Evolutionary conservation across 2,113 vertebrate genomes (phyloP), one percentile per base, ranked within the genome.

Genomic region (Pteronura brasiliensis): DNA sequence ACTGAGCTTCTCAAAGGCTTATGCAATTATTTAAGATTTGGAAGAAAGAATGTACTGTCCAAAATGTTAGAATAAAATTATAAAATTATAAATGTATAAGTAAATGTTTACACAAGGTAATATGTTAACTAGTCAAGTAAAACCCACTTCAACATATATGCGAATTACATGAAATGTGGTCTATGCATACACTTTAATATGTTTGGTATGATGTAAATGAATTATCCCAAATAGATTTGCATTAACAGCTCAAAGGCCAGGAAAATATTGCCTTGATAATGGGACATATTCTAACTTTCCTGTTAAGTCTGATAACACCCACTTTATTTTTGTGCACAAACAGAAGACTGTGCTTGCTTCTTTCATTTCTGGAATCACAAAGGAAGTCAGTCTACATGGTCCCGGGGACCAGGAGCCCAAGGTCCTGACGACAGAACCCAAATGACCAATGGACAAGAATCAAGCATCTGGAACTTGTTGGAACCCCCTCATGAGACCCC

Each of bases 351-450:
- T 61, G 31, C n/a, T 49, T 31, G 27, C 52, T 93, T 88, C 65
- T 94, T 93, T 93, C 71, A 47, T 93, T 96, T 95, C 81, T 23
- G 7, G 57, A 93, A 39, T 47, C 55, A 90, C n/a, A 49, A 80
- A 9, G 20, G 29, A 97, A 93, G 57, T 93, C 42, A 65, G 34
- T 15, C 69, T 76, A 27, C 8, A 1, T 8, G 3, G 14, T 81
- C 29, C 27, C 80, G 44, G 57, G 49, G 97, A 39, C 76, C 81
- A 91, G 52, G 72, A 88, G 34, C 39, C 21, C 25, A n/a, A 74
- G n/a, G 6, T 94, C 44, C 52, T 95, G 14, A 77, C 61, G 20
- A 81, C 42, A 96, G 69, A 93, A 12, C 42, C 63, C 59, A 84
- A 63, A 13, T 2, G 15, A 29, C 63, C 23, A 57, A 25, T 31